Conservation (phyloP, 2,113 vertebrate species). For the Indicator indicator region DNA sequence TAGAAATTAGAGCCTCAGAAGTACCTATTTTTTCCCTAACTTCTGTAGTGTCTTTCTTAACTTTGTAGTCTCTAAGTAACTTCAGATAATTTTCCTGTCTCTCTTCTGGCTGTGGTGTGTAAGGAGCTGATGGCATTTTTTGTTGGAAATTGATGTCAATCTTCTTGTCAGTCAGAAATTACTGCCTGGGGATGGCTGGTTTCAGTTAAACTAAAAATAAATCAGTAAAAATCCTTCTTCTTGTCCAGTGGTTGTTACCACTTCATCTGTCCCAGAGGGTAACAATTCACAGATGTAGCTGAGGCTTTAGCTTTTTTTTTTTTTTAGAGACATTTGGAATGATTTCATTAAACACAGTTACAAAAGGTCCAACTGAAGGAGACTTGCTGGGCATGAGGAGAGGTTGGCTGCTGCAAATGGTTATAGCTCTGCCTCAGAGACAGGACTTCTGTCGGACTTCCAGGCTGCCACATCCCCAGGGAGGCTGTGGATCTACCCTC, state of each 20-base stretch:
- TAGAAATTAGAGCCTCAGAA: background rate
- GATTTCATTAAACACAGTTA: background rate
- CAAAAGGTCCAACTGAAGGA: background rate
- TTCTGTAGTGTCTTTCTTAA: background rate
- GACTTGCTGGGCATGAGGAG: background rate
- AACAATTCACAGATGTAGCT: conserved; percentile 42
- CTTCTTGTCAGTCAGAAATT: conserved; percentile 53
- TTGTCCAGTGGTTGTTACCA: background rate
- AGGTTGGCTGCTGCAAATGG: background rate
- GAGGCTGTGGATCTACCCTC: too few relatives aligned
- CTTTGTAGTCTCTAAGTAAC: background rate
- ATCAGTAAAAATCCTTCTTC: conserved; percentile 39
- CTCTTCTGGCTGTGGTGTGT: conserved; percentile 45
- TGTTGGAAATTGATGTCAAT: conserved; percentile 36
- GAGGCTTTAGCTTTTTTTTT: background rate
- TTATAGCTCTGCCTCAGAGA: background rate
- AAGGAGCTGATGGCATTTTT: conserved; percentile 19
- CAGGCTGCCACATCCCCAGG: background rate
- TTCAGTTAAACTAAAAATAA: conserved; percentile 59
- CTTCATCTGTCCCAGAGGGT: conserved; percentile 17
- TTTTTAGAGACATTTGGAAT: background rate
- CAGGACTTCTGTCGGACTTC: background rate
- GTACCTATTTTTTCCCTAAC: background rate
- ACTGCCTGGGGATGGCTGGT: conserved; percentile 39
- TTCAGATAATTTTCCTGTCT: conserved; percentile 24